These are phyloP conservation scores for Dasyornis broadbenti DNA, from an alignment of 2,113 vertebrate genomes.

Conservation along the genomic window DNA sequence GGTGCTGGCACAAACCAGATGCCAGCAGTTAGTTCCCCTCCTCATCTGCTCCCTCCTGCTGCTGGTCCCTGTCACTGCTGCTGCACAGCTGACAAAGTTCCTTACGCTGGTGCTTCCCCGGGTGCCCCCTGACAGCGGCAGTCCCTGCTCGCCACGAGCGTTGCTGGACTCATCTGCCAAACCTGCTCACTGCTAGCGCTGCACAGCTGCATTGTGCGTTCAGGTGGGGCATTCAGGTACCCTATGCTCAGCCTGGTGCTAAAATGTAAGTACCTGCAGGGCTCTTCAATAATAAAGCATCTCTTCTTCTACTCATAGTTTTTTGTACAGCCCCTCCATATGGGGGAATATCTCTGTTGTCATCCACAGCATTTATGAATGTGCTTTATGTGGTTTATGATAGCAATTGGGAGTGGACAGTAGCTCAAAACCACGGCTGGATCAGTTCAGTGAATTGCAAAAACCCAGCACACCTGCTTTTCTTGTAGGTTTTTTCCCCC, in stretches of 20 bases:
- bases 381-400: neutral
- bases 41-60: neutral
- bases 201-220: neutral
- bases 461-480: neutral
- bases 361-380: neutral
- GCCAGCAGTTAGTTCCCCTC: neutral
- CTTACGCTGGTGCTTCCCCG: neutral
- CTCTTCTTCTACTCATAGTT: neutral
- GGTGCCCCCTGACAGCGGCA: neutral
- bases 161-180: neutral
- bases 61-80: neutral
- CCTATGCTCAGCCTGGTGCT: neutral
- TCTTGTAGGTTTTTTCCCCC: neutral
- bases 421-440: neutral
- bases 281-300: neutral
- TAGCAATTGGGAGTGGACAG: neutral
- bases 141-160: neutral
- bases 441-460: neutral
- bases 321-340: neutral
- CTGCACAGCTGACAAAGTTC: neutral
- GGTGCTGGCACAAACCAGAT: neutral
- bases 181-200: neutral
- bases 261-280: neutral
- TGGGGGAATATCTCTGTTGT: neutral
- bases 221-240: neutral